Percentiles rank a stretch among this genome's conserved stretches.
phyloP scores from a whole-genome alignment of 2,888 invertebrate species.

The Homarus gammarus region DNA sequence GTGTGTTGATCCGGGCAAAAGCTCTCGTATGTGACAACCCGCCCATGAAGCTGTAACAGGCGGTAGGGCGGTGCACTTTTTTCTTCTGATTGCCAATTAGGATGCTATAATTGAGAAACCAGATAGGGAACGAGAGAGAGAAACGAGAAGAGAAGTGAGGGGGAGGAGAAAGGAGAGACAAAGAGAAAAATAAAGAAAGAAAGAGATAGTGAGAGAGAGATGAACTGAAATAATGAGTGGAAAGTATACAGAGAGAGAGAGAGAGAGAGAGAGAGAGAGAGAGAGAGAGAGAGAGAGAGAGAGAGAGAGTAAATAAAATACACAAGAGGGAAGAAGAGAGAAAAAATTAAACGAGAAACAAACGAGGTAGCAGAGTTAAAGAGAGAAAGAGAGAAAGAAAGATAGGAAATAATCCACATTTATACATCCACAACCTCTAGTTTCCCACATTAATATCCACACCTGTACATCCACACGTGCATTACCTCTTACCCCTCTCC shows the following conservation, averaged over 20 bases:
- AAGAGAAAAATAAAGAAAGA: not conserved
- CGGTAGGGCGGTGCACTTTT: not conserved
- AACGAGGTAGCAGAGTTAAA: not conserved
- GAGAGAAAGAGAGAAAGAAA: not conserved
- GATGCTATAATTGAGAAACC: not conserved
- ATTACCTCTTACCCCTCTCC: not conserved
- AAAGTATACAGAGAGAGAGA: conserved; percentile 20
- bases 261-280: not conserved
- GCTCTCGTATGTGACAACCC: not conserved
- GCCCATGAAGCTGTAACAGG: not conserved
- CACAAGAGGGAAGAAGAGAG: too few relatives aligned
- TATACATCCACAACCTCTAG: not conserved
- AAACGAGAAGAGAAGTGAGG: not conserved
- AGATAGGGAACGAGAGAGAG: conserved; percentile 20
- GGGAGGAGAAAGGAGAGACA: not conserved
- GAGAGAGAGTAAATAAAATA: too few relatives aligned
- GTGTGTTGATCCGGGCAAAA: too few relatives aligned
- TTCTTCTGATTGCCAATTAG: not conserved
- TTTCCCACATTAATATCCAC: too few relatives aligned
- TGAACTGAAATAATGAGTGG: too few relatives aligned
- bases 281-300: not conserved
- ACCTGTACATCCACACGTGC: not conserved
- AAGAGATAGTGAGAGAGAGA: conserved; percentile 17
- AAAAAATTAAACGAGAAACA: not conserved
- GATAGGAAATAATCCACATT: not conserved